Evolutionary conservation across 2,888 invertebrate species (phyloP).

Genomic region (Parnassius mnemosyne): DNA sequence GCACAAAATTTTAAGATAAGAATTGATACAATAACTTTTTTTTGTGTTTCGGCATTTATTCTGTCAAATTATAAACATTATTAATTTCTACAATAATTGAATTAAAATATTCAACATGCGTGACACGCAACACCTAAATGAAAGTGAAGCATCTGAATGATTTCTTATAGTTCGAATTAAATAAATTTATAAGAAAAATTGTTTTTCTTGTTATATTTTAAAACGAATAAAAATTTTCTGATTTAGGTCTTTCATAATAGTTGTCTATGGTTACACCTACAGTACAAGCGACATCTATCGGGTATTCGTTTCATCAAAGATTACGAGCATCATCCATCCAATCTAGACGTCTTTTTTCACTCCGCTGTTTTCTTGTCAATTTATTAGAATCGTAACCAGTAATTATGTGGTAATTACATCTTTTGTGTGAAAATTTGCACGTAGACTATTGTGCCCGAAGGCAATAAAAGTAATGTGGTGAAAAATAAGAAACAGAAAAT

Average conservation of each 20-base stretch:
- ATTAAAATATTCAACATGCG: too few species aligned
- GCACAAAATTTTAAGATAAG: too few species aligned
- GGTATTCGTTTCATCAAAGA: constrained; percentile 36
- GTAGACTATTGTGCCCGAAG: constrained; percentile 51
- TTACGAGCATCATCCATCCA: constrained; percentile 51
- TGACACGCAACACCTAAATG: too few species aligned
- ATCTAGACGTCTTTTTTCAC: constrained; percentile 68
- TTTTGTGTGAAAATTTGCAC: constrained; percentile 46
- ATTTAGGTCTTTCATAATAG: constrained; percentile 47
- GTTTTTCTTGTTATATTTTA: too few species aligned
- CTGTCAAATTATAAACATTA: too few species aligned
- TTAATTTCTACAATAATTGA: too few species aligned
- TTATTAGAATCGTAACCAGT: constrained; percentile 57
- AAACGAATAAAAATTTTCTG: neutral
- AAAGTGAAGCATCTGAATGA: too few species aligned
- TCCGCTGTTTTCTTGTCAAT: constrained; percentile 70
- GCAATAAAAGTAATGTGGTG: constrained; percentile 31
- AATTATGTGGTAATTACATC: constrained; percentile 52
- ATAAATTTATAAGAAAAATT: too few species aligned
- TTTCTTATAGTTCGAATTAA: too few species aligned
- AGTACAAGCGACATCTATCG: constrained; percentile 60
- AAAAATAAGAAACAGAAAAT: constrained; percentile 39
- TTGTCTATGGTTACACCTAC: constrained; percentile 51
- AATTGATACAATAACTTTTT: too few species aligned
- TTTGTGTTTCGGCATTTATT: too few species aligned